Base-by-base conservation (phyloP, 2,797 vertebrate species). In the Periophthalmus magnuspinnatus region DNA sequence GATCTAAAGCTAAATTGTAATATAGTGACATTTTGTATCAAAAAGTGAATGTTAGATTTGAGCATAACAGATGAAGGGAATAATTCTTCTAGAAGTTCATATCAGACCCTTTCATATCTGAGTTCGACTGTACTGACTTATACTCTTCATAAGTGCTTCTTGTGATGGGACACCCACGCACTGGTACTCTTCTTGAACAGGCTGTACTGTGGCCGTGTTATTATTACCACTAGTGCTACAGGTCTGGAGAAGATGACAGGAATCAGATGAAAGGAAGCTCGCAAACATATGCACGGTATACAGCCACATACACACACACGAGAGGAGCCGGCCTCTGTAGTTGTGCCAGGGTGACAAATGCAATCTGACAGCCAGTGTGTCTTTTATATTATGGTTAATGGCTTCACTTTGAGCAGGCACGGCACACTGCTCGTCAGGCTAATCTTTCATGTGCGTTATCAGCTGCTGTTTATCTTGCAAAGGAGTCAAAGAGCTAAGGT, bases 381-480 rank as follows among this genome's bases (percentile, higher is more conserved):
- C 85, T 88, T 91, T 91, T 88, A 86, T 89, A 92, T 92, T 90
- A 88, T 83, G 82, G 77, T 84, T 92, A 91, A 92, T 90, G 81
- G 85, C 85, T 77, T 82, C 82, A 82, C 86, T 88, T 89, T 87
- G 74, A 84, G 86, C 76, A 70, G 76, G 82, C 83, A 67, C 78
- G 54, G 73, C 84, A 77, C 74, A 84, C 79, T 84, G 84, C 89
- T 88, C 86, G 85, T 89, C 83, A 82, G 89, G 82, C 81, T 87
- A 89, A 90, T 90, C 86, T 81, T 85, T 90, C 84, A 81, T 77
- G 74, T 76, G 79, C 78, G 81, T 85, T 86, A 89, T 85, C 88
- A 82, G 87, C 69, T 85, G 80, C 84, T 82, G 79, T 81, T 88
- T 90, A 80, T 89, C 83, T 87, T 82, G 34, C 3, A 5, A 73